phyloP scores from a whole-genome alignment of 1,140 invertebrate genomes.

The Macrocentrus cingulum region DNA sequence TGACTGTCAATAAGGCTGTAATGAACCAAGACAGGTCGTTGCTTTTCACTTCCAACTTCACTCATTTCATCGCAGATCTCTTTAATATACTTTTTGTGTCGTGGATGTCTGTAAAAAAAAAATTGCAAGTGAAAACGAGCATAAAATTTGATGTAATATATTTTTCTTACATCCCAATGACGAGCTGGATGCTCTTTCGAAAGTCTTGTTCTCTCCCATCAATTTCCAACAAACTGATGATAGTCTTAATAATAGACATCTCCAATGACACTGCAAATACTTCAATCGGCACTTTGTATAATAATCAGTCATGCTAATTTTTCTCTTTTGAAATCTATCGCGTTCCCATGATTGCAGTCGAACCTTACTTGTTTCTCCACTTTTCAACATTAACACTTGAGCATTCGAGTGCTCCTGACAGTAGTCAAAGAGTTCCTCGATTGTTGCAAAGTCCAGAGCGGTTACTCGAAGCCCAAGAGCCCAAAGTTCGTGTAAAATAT shows the following conservation, averaged over 20 bases:
- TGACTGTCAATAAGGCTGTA: constrained; percentile 62
- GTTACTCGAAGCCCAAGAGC: constrained; percentile 60
- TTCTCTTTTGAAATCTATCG: constrained; percentile 68
- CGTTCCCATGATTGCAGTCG: constrained; percentile 65
- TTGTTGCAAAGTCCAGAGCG: constrained; percentile 58
- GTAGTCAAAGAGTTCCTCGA: constrained; percentile 71
- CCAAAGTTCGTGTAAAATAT: constrained; percentile 65
- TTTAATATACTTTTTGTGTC: constrained; percentile 65
- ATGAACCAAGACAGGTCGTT: constrained; percentile 63
- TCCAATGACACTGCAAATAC: constrained; percentile 65
- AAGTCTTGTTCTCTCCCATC: constrained; percentile 62
- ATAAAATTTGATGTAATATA: too few species aligned
- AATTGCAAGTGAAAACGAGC: constrained; percentile 23
- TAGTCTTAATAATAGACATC: constrained; percentile 59
- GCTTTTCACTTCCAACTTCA: constrained; percentile 60
- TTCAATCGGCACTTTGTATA: constrained; percentile 61
- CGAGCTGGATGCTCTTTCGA: constrained; percentile 59
- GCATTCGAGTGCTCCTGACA: constrained; percentile 65
- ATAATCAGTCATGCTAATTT: constrained; percentile 61
- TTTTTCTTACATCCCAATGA: constrained; percentile 68
- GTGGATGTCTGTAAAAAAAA: constrained; percentile 60
- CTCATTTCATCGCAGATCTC: constrained; percentile 67
- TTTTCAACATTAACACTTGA: constrained; percentile 70
- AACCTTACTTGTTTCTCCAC: constrained; percentile 65
- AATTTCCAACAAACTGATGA: constrained; percentile 63